Evolutionary conservation across 2,888 invertebrate genomes (phyloP), one percentile per base, ranked within the genome.

Genomic region (Protodeltote pygarga): DNA sequence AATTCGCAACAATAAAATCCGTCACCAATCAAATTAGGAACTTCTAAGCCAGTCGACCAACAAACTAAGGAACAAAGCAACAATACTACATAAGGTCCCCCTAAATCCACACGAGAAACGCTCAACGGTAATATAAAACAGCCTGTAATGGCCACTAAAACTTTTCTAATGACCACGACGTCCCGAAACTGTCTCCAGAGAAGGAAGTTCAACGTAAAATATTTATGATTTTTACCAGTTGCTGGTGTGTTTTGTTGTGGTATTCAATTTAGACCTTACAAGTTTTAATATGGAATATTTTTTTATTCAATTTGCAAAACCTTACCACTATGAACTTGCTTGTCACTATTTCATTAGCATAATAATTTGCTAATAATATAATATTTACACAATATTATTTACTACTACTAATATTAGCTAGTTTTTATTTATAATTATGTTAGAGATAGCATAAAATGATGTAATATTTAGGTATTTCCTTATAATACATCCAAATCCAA

Each of bases 111-210:
- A 62, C 59, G 52, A 61, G 59, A 33, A 57, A 58, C 72, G 60
- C 73, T 59, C 74, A 42, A 62, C 65, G 76, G 81, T 82, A 81
- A 79, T 84, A 85, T 84, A 85, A 83, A 86, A 81, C 82, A 77
- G 70, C 61, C 79, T 42, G 76, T 85, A 85, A 86, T 85, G 79
- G 85, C 81, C 81, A 83, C 85, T 87, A 87, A 85, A 85, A 87
- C 85, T 85, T 85, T 83, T 83, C 81, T 86, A 86, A 86, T 86
- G 86, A 85, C 83, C 82, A 61, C 75, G 64, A 79, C 72, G 84
- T 76, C 82, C 84, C 81, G 73, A 83, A 85, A 85, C 84, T 85
- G 85, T 85, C 85, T 84, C 85, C 75, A 58, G 81, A 74, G 83
- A 77, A 70, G 60, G 68, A 75, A 83, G 71, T 81, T 81, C 72